Evolutionary conservation across 2,113 vertebrate genomes (phyloP).

Genomic region (Misgurnus anguillicaudatus): DNA sequence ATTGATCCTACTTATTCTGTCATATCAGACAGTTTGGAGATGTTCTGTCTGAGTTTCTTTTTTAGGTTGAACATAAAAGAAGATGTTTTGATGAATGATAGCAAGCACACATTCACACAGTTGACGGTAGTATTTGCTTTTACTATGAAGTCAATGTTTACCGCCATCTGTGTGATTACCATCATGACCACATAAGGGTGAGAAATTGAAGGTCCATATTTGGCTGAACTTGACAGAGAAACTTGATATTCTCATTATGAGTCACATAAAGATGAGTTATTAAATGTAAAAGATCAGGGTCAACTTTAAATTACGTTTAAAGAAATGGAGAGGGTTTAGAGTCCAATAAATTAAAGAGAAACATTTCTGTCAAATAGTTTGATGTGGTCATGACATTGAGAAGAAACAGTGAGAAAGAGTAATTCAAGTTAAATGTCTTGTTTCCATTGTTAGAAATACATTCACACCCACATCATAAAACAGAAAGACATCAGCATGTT

Average conservation of each 20-base stretch:
- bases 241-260: neutral
- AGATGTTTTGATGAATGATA: too few relatives aligned
- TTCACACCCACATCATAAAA: neutral
- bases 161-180: too few relatives aligned
- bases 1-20: too few relatives aligned
- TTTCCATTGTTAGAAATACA: conserved; percentile 22
- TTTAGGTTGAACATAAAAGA: too few relatives aligned
- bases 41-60: too few relatives aligned
- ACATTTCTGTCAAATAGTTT: conserved; percentile 18
- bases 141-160: too few relatives aligned
- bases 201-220: too few relatives aligned
- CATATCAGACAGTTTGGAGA: too few relatives aligned
- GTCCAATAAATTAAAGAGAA: conserved; percentile 25
- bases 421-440: conserved; percentile 49
- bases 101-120: too few relatives aligned
- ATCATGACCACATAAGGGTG: too few relatives aligned
- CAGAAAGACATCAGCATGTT: neutral
- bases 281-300: conserved; percentile 7
- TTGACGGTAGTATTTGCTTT: too few relatives aligned
- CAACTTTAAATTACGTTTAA: neutral
- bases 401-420: conserved; percentile 34
- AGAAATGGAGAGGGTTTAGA: conserved; percentile 26
- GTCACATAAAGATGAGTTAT: conserved; percentile 1
- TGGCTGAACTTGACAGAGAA: neutral
- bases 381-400: conserved; percentile 43